Evolutionary conservation across 2,888 invertebrate species (phyloP).

Genomic region (Stegana nigrithorax): DNA sequence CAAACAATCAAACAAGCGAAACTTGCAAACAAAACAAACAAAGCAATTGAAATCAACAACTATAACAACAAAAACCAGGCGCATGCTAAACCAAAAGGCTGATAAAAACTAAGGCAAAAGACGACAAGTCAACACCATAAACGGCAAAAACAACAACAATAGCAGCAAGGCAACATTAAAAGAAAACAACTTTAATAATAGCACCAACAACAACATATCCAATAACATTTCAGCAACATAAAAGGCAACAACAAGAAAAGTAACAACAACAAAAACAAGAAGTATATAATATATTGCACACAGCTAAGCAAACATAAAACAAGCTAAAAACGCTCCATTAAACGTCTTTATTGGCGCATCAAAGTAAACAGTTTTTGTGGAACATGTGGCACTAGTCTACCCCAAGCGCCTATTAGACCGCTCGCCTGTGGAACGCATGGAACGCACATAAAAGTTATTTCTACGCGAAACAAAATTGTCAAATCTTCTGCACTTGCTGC

Average conservation of each 20-base stretch:
- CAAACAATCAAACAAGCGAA: constrained; percentile 23
- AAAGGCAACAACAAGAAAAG: not conserved
- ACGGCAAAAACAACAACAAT: not conserved
- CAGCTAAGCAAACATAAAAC: constrained; percentile 33
- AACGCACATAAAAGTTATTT: too few relatives aligned
- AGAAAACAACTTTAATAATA: constrained; percentile 9
- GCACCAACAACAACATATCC: constrained; percentile 15
- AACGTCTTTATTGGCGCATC: too few relatives aligned
- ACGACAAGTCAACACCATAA: not conserved
- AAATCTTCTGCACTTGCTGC: too few relatives aligned
- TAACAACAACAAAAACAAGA: not conserved
- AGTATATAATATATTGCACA: too few relatives aligned
- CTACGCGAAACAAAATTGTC: too few relatives aligned
- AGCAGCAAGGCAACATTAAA: too few relatives aligned
- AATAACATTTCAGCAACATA: constrained; percentile 17
- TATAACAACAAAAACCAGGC: not conserved
- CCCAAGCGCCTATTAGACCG: not conserved
- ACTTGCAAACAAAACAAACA: constrained; percentile 16
- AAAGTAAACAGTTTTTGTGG: not conserved
- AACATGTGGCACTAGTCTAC: not conserved
- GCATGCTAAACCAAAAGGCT: constrained; percentile 6
- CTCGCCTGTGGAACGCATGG: not conserved
- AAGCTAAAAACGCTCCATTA: constrained; percentile 1
- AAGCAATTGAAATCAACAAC: constrained; percentile 2
- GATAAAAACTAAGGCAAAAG: not conserved